A percentile compares a stretch with the other conserved stretches of the same genome.
phyloP scores from a whole-genome alignment of 1,140 invertebrate species.

The Magallana angulata region DNA sequence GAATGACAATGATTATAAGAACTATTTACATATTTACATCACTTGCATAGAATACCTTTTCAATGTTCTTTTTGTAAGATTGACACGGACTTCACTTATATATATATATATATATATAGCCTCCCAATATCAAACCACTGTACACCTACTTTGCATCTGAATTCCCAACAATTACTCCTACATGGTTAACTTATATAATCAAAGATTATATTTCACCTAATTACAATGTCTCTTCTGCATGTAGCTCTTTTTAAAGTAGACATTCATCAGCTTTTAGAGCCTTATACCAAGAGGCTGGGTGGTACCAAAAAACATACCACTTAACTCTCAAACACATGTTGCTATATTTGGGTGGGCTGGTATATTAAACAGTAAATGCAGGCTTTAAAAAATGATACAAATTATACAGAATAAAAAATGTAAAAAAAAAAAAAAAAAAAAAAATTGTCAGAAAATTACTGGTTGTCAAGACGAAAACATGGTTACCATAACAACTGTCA shows the following conservation, averaged over 20 bases:
- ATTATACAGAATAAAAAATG: neutral
- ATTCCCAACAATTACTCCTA: too few species aligned
- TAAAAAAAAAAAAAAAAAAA: conserved; percentile 6
- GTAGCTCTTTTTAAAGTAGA: too few species aligned
- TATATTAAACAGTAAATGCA: conserved; percentile 25
- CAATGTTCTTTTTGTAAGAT: too few species aligned
- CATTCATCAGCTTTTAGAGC: too few species aligned
- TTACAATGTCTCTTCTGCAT: too few species aligned
- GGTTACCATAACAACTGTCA: conserved; percentile 46
- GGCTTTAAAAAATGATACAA: conserved; percentile 6
- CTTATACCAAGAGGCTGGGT: neutral
- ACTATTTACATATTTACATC: conserved; percentile 32
- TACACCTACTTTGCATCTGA: too few species aligned
- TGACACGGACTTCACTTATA: too few species aligned
- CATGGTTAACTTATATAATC: too few species aligned
- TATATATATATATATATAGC: too few species aligned
- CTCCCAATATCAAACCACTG: too few species aligned
- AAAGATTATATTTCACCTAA: too few species aligned
- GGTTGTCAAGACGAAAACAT: conserved; percentile 49
- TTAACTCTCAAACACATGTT: neutral
- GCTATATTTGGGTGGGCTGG: neutral
- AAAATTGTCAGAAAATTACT: neutral
- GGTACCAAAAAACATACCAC: conserved; percentile 9
- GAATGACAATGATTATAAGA: conserved; percentile 1
- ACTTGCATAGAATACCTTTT: conserved; percentile 27